A percentile compares a stretch with the other conserved stretches of the same genome.
phyloP scores from a whole-genome alignment of 2,888 invertebrate genomes.

The Himalopsyche kuldschensis region DNA sequence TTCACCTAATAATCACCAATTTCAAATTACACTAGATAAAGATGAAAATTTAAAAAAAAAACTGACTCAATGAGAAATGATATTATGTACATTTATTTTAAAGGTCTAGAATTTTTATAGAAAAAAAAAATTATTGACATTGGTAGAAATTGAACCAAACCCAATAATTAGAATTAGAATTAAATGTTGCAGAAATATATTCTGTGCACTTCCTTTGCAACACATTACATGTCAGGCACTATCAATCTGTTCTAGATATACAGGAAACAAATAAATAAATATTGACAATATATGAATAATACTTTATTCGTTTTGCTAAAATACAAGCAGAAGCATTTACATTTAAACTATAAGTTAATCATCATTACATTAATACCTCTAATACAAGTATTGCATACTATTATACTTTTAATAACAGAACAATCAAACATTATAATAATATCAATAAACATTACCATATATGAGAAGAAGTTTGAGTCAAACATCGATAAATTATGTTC shows the following conservation, averaged over 20 bases:
- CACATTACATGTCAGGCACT: neutral
- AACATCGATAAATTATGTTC: too few species aligned
- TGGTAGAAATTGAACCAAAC: too few species aligned
- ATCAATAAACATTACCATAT: neutral
- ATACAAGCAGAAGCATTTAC: conserved; percentile 3
- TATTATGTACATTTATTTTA: too few species aligned
- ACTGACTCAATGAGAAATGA: too few species aligned
- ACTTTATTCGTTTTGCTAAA: conserved; percentile 2
- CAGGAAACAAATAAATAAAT: neutral
- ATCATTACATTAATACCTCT: neutral
- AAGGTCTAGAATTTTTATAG: too few species aligned
- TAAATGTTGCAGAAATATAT: neutral
- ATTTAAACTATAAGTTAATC: neutral
- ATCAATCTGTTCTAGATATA: neutral
- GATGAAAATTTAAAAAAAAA: too few species aligned
- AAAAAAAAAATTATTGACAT: too few species aligned
- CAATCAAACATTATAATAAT: neutral
- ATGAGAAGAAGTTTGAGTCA: neutral
- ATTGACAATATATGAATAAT: neutral
- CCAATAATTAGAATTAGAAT: neutral
- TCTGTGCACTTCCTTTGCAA: neutral
- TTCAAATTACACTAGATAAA: too few species aligned
- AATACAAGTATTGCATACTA: neutral
- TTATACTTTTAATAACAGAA: neutral
- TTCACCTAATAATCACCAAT: too few species aligned